phyloP scores from a whole-genome alignment of 2,113 vertebrate species.

The Chiloscyllium plagiosum region DNA sequence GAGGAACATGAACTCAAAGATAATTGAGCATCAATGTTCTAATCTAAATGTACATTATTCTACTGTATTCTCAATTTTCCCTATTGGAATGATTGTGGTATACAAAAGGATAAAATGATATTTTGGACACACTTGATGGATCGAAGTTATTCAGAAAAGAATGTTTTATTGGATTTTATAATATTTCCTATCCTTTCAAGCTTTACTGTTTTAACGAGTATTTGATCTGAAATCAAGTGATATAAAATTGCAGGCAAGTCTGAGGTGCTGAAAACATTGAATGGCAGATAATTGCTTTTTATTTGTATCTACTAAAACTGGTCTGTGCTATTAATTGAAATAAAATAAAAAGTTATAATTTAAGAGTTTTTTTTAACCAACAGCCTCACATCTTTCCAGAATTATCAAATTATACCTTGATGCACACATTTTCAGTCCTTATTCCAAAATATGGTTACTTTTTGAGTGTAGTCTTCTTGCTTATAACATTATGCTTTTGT shows the following conservation, averaged over 20 bases:
- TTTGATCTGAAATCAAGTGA: constrained; percentile 12
- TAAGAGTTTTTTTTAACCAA: neutral
- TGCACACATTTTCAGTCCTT: neutral
- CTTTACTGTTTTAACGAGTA: neutral
- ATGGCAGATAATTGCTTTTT: neutral
- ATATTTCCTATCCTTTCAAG: neutral
- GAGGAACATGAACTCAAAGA: neutral
- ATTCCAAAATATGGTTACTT: neutral
- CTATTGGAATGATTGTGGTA: neutral
- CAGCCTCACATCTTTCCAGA: neutral
- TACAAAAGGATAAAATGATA: neutral
- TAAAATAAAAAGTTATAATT: neutral
- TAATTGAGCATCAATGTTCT: neutral
- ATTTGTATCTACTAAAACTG: neutral
- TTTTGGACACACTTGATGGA: neutral
- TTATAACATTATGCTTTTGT: neutral
- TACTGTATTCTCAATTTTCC: neutral
- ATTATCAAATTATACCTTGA: neutral
- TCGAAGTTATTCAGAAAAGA: neutral
- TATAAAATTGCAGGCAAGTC: neutral
- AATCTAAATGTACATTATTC: neutral
- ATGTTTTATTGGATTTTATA: neutral
- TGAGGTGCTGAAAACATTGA: neutral
- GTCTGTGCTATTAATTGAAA: neutral
- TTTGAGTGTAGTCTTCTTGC: neutral